Evolutionary conservation across 2,888 invertebrate genomes (phyloP).

Genomic region (Noctua janthe): DNA sequence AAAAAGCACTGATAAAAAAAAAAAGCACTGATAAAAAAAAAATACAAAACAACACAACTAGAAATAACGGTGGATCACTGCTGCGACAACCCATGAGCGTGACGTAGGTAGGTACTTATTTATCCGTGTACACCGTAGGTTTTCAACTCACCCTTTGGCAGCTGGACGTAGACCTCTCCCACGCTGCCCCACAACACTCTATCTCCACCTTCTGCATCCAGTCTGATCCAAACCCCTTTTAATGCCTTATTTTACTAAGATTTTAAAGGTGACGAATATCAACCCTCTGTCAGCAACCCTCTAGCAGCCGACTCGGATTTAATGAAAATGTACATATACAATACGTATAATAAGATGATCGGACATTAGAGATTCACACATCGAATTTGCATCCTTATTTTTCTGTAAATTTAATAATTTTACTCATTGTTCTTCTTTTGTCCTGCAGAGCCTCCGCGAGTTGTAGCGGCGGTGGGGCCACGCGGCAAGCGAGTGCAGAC

Average conservation of each 20-base stretch:
- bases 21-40: no score
- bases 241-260: background rate
- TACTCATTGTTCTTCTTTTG: constrained; percentile 36
- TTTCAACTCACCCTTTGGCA: background rate
- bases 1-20: no score
- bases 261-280: background rate
- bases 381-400: background rate
- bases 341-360: background rate
- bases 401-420: background rate
- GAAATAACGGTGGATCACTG: no score
- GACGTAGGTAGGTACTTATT: background rate
- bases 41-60: no score
- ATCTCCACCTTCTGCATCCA: background rate
- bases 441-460: constrained; percentile 84
- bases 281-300: background rate
- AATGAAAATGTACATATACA: background rate
- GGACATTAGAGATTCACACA: background rate
- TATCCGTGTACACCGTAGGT: background rate
- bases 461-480: constrained; percentile 84
- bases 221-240: background rate
- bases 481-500: constrained; percentile 87
- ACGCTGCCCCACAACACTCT: background rate
- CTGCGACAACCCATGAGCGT: no score
- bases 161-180: background rate
- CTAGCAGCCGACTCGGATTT: background rate